These are phyloP conservation scores for Crossocerus cetratus DNA, from an alignment of 2,888 invertebrate genomes.

Conservation along the genomic window DNA sequence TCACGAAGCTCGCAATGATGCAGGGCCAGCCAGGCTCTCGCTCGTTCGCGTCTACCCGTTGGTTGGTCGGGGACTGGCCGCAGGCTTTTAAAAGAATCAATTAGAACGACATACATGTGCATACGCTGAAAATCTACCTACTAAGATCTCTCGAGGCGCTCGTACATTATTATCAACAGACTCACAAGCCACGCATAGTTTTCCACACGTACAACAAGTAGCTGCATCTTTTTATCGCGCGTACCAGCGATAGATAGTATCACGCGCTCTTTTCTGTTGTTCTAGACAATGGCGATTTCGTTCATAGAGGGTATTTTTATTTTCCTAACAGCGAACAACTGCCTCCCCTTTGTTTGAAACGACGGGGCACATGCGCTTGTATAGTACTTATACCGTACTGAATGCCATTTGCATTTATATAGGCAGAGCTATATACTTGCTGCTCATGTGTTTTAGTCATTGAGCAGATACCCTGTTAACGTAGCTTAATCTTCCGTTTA, in stretches of 20 bases:
- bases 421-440: conserved; percentile 30
- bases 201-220: background rate
- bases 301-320: conserved; percentile 9
- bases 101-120: background rate
- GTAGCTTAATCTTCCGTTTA: conserved; percentile 20
- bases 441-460: conserved; percentile 21
- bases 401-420: conserved; percentile 41
- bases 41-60: background rate
- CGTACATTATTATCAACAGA: background rate
- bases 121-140: background rate
- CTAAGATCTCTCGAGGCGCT: background rate
- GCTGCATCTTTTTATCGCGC: background rate
- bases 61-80: background rate
- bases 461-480: conserved; percentile 15
- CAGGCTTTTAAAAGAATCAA: conserved; percentile 11
- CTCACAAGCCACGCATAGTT: background rate
- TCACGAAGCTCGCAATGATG: conserved; percentile 6
- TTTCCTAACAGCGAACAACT: conserved; percentile 26
- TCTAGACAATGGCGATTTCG: background rate
- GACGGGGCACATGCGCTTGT: conserved; percentile 24
- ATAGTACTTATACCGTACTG: conserved; percentile 22
- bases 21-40: no score
- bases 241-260: background rate
- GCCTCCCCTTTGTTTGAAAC: conserved; percentile 22
- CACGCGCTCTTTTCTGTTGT: background rate